Evolutionary conservation across 2,888 invertebrate species (phyloP).

Genomic region (Melitaea athalia): DNA sequence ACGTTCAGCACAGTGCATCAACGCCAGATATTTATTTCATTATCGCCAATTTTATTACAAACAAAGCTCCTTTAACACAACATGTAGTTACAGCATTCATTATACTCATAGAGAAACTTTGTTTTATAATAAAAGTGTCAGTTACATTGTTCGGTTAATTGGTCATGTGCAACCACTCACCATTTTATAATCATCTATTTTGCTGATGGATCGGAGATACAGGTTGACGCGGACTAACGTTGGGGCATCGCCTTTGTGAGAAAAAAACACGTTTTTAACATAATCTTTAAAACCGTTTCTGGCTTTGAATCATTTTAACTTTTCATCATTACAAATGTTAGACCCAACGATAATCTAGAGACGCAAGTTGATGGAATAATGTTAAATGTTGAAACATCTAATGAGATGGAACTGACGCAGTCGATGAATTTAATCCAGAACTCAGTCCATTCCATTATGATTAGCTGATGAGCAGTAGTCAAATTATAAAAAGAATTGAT

Average conservation of each 20-base stretch:
- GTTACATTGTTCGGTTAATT: constrained; percentile 47
- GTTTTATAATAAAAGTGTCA: constrained; percentile 69
- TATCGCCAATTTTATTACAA: constrained; percentile 69
- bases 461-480: constrained; percentile 55
- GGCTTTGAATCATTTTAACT: constrained; percentile 14
- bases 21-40: constrained; percentile 63
- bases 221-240: constrained; percentile 96
- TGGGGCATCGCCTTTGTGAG: constrained; percentile 88
- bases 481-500: constrained; percentile 62
- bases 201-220: constrained; percentile 98
- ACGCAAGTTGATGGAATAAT: constrained; percentile 58
- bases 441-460: constrained; percentile 55
- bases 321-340: constrained; percentile 14
- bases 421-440: constrained; percentile 14
- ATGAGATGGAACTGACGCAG: constrained; percentile 52
- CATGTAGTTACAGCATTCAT: background rate
- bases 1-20: constrained; percentile 73
- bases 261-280: constrained; percentile 57
- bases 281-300: constrained; percentile 32
- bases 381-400: constrained; percentile 57
- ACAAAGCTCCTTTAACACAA: constrained; percentile 52
- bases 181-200: constrained; percentile 99
- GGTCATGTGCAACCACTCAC: constrained; percentile 87
- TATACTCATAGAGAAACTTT: constrained; percentile 49
- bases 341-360: constrained; percentile 24